These are phyloP conservation scores for Xestia xanthographa DNA, from an alignment of 2,888 invertebrate species.

Conservation along the genomic window DNA sequence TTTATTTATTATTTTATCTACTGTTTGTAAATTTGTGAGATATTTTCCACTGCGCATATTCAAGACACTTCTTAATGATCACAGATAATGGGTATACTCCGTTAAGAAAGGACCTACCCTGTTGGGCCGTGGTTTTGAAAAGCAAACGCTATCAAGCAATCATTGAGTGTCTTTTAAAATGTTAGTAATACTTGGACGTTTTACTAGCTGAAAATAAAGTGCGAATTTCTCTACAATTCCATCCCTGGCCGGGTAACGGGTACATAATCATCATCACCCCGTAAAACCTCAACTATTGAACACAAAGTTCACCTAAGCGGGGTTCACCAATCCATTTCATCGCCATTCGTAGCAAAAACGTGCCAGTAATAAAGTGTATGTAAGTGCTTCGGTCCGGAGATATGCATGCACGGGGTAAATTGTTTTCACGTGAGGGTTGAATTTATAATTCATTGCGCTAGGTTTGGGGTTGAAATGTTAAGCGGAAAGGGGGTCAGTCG, in stretches of 20 bases:
- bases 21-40: neutral
- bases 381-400: conserved; percentile 42
- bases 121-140: too few species aligned
- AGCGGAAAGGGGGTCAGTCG: conserved; percentile 25
- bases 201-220: neutral
- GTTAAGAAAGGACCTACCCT: too few species aligned
- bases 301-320: conserved; percentile 18
- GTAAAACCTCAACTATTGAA: conserved; percentile 22
- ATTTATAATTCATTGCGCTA: conserved; percentile 66
- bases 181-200: neutral
- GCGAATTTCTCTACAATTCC: neutral
- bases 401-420: conserved; percentile 57
- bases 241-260: neutral
- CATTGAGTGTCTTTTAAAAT: neutral
- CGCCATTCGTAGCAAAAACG: conserved; percentile 36
- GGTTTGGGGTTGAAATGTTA: conserved; percentile 41
- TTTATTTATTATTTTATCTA: neutral
- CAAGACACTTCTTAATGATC: neutral
- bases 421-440: conserved; percentile 62
- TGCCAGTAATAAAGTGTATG: conserved; percentile 52
- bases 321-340: conserved; percentile 13
- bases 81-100: neutral
- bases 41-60: neutral
- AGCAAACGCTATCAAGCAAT: neutral
- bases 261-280: conserved; percentile 23